Evolutionary conservation across 2,113 vertebrate species (phyloP), one percentile per base, ranked within the genome.

Genomic region (Brevimyrus niger): DNA sequence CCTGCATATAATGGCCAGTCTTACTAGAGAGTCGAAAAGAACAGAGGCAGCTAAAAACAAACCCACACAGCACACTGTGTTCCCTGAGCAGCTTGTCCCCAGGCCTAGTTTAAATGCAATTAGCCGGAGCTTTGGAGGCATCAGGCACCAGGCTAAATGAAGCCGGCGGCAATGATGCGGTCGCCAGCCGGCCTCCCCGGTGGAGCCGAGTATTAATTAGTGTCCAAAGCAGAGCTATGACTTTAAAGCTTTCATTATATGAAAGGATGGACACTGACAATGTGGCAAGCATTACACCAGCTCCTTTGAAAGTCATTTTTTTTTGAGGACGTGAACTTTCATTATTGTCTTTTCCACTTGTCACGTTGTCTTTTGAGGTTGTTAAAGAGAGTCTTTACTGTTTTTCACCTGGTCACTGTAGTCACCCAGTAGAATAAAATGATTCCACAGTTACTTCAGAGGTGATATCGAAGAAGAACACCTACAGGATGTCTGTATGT

Each of bases 91-190:
- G 93, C 90, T 89, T 90, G 88, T 91, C 90, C 90, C 87, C 93
- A 92, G 92, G 91, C 90, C 94, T 95, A 91, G 95, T 95, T 95
- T 95, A 95, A 94, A 95, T 94, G 94, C 94, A 95, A 95, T 95
- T 95, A 95, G 92, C 92, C 90, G 86, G 93, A 92, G 91, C 89
- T 92, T 93, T 89, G 88, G 92, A 93, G 93, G 91, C 89, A 89
- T 86, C 93, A 93, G 95, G 94, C 91, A 91, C 92, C 90, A 87
- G 86, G 93, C 93, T 93, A 93, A 96, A 94, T 94, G 93, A 95
- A 94, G 93, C 91, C 93, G 94, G 93, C 94, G 94, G 94, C 94
- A 93, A 92, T 91, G 87, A 91, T 94, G 92, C 92, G 92, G 92
- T 91, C 76, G 90, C 92, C 90, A 92, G 91, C 93, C 92, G 90